Evolutionary conservation across 2,888 invertebrate species (phyloP), one percentile per base, ranked within the genome.

Genomic region (Therioaphis trifolii): DNA sequence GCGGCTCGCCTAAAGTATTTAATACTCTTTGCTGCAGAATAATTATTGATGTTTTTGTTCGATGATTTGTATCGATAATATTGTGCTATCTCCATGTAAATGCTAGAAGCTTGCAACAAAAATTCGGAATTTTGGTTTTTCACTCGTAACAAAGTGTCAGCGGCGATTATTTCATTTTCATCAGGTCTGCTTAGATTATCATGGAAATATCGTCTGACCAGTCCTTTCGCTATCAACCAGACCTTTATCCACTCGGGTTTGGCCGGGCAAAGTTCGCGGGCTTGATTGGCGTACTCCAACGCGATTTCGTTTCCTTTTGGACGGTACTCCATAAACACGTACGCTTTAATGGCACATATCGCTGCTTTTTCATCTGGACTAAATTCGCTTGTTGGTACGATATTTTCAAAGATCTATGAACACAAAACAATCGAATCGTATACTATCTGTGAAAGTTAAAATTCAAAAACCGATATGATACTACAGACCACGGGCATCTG

Each of bases 161-260:
- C 80, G 27, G 35, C 72, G 4, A 18, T 15, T 0, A 72, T 4
- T 49, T 82, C 80, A 49, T 49, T 7, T 21, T 46, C 15, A 0
- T 49, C 61, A 18, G 80, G 80, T 35, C 72, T 61, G 35, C 7
- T 0, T 24, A 0, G 21, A 35, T 29, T n/a, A 18, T 35, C 1
- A 4, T 82, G n/a, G n/a, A n/a, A 24, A 63, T 72, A 82, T 29
- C 80, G 71, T 24, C 80, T 82, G 0, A 82, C 72, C 49, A 72
- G 27, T 63, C 80, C 80, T 82, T 82, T 82, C 0, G 80, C 80
- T 74, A 72, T 72, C 61, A 82, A 61, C 80, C 80, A 82, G 27
- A 72, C 63, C 3, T 61, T 35, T 18, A 82, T 18, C 63, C 72
- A 72, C 29, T 72, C 72, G 4, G 49, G 3, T 49, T 82, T 72